phyloP scores from a whole-genome alignment of 2,113 vertebrate genomes.

The Donacobius atricapilla region DNA sequence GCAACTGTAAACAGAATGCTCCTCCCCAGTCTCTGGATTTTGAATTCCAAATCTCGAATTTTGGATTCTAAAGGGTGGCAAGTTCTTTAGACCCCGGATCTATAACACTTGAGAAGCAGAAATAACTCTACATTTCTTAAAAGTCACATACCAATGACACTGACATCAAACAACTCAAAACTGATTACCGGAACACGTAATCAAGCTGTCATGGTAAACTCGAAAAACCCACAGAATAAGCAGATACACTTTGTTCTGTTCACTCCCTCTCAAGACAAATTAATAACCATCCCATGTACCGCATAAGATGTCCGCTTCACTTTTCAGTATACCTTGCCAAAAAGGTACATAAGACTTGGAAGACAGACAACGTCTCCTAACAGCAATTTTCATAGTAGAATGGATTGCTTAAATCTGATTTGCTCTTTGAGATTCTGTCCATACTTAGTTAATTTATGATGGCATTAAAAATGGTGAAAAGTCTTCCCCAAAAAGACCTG shows the following conservation, averaged over 20 bases:
- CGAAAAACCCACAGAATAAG: background rate
- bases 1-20: background rate
- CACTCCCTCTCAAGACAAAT: background rate
- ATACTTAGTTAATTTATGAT: background rate
- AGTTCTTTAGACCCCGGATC: background rate
- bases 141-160: background rate
- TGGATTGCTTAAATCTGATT: background rate
- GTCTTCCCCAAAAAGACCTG: background rate
- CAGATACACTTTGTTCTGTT: background rate
- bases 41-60: background rate
- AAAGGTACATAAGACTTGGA: background rate
- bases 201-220: background rate
- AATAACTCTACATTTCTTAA: background rate
- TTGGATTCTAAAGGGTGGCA: background rate
- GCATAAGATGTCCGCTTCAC: background rate
- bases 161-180: background rate
- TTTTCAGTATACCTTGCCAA: background rate
- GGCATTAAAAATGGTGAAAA: background rate
- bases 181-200: accelerated
- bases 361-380: background rate
- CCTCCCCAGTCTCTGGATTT: background rate
- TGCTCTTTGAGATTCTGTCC: background rate
- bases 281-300: background rate
- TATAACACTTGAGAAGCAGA: background rate
- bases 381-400: background rate